Conservation (phyloP, 2,888 invertebrate genomes). For the Gastracanthus pulcherrimus region DNA sequence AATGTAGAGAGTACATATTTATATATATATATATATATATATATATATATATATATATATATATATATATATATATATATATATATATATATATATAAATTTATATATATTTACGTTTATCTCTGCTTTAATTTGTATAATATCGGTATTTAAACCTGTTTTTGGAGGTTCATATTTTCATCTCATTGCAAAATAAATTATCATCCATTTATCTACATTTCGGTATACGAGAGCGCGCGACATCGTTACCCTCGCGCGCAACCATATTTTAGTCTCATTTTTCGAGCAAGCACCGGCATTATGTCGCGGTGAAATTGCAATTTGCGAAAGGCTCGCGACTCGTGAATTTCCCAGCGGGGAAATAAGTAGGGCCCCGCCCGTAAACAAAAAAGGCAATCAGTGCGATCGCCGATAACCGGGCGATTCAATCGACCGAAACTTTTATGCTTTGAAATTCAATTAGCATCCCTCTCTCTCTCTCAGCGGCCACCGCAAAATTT, state of each 20-base stretch:
- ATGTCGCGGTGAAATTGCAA: slow-evolving; percentile 17
- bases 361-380: background rate
- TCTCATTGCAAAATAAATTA: background rate
- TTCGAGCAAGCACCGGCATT: background rate
- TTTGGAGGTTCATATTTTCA: background rate
- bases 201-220: background rate
- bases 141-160: background rate
- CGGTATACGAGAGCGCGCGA: too few relatives aligned
- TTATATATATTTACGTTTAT: too few relatives aligned
- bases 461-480: background rate
- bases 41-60: too few relatives aligned
- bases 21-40: too few relatives aligned
- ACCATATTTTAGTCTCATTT: background rate
- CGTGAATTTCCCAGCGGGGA: slow-evolving; percentile 5
- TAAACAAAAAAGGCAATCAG: slow-evolving; percentile 45
- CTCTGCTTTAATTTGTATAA: too few relatives aligned
- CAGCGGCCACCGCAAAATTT: background rate
- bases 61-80: too few relatives aligned
- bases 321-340: background rate
- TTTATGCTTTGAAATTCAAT: slow-evolving; percentile 41
- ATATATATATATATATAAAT: too few relatives aligned
- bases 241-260: background rate
- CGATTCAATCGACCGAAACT: slow-evolving; percentile 35
- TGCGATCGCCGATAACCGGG: slow-evolving; percentile 16
- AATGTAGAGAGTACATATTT: too few relatives aligned